Base-by-base conservation (phyloP, 2,797 vertebrate species). In the Cynodonichthys magdalenae region DNA sequence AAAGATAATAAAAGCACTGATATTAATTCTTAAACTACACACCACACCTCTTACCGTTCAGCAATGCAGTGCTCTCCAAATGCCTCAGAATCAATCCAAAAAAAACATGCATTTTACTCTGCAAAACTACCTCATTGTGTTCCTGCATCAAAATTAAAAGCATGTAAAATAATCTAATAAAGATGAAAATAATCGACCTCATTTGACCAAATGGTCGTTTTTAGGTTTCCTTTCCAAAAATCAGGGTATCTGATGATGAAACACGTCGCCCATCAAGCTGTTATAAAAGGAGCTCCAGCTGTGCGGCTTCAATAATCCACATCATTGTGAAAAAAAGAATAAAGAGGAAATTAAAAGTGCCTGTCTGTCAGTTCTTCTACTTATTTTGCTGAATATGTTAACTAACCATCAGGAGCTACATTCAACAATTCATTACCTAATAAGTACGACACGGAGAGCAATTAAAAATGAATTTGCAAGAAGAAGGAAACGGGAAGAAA, bases 1-100 rank as follows among this genome's bases (percentile, higher is more conserved):
- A 65, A 81, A 71, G 77, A 69, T 73, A 83, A 86, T 84, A 80
- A 87, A 84, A 86, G 75, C 75, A 53, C 36, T 65, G 74, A 55
- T 69, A 79, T 79, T 87, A 81, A 85, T 77, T 83, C 71, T 52
- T 59, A 84, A 47, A 77, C 71, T 73, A 79, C 47, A 63, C 78
- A 69, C 68, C 50, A 44, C 69, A 58, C 55, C 54, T 51, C 78
- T 75, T 36, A 69, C 75, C 55, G 78, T 79, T 75, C 76, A 58
- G 66, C 65, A 53, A 65, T 70, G 60, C 71, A 70, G 63, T 73
- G 71, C 64, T 70, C 58, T 69, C 58, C 62, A 59, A 79, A 68
- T 77, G 52, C 48, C 47, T 63, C 55, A 81, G 77, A 58, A 69
- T 73, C 79, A 81, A 79, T 82, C 67, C 66, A 48, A 66, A 50